phyloP scores from a whole-genome alignment of 2,888 invertebrate species.

The Microplitis deprimator region DNA sequence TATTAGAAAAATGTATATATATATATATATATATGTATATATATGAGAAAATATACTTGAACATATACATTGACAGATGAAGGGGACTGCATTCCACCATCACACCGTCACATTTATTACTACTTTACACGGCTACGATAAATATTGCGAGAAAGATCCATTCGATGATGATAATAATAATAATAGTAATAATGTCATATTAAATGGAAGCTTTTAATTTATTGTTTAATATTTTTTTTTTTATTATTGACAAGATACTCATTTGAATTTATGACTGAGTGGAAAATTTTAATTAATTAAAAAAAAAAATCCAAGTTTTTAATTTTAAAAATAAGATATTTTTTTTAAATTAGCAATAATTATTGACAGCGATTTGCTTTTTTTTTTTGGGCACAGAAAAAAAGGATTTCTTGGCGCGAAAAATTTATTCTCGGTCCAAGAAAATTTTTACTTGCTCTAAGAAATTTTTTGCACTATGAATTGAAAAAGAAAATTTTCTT shows the following conservation, averaged over 20 bases:
- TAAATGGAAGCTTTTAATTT: neutral
- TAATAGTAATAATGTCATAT: constrained; percentile 23
- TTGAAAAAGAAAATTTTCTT: no score
- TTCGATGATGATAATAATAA: constrained; percentile 27
- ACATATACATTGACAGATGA: constrained; percentile 24
- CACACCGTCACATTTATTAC: constrained; percentile 54
- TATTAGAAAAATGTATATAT: constrained; percentile 41
- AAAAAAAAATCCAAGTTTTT: no score
- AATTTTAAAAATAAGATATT: no score
- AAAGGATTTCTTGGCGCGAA: no score
- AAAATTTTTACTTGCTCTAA: no score
- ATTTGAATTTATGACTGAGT: neutral
- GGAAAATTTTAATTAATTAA: neutral
- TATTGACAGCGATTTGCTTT: neutral
- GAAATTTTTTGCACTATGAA: no score
- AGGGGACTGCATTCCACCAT: constrained; percentile 59
- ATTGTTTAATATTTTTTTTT: constrained; percentile 59
- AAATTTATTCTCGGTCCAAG: no score
- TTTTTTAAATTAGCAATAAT: no score
- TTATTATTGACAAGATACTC: neutral
- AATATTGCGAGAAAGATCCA: constrained; percentile 28
- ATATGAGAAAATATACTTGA: constrained; percentile 28
- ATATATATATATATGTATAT: constrained; percentile 29
- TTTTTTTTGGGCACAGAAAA: no score
- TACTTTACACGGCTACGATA: constrained; percentile 47